These are phyloP conservation scores for Oenanthe melanoleuca DNA, from an alignment of 2,113 vertebrate species.

Conservation along the genomic window DNA sequence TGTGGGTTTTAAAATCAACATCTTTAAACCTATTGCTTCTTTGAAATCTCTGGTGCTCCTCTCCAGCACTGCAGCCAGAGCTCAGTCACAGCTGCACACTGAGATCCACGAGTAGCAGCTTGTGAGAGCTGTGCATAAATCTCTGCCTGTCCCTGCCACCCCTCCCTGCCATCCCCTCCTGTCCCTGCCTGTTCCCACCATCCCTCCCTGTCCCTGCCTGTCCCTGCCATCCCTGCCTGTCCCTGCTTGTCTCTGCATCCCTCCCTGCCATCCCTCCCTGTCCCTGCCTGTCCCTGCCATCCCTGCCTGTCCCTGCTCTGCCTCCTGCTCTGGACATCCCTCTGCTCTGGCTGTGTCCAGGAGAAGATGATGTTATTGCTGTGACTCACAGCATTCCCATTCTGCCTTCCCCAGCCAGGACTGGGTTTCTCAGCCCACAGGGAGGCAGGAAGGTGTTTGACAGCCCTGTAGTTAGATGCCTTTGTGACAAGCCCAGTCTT, in stretches of 20 bases:
- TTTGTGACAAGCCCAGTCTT: background rate
- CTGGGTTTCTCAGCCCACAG: background rate
- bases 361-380: background rate
- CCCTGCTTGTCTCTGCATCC: no score
- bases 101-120: accelerated
- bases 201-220: no score
- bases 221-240: background rate
- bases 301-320: background rate
- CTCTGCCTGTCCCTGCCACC: background rate
- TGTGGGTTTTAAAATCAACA: background rate
- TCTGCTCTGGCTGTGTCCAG: background rate
- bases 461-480: background rate
- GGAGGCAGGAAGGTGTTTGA: background rate
- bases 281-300: background rate
- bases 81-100: background rate
- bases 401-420: background rate
- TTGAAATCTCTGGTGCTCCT: conserved; percentile 4
- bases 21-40: conserved; percentile 35
- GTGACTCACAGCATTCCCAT: background rate
- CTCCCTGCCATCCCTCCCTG: no score
- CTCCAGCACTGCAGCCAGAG: background rate
- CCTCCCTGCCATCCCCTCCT: no score
- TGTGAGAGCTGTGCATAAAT: background rate
- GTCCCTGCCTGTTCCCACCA: background rate
- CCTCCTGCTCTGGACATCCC: background rate